Conservation (phyloP, 30 jellyfish, hydroid and myxozoan species). For the Catostylus mosaicus region DNA sequence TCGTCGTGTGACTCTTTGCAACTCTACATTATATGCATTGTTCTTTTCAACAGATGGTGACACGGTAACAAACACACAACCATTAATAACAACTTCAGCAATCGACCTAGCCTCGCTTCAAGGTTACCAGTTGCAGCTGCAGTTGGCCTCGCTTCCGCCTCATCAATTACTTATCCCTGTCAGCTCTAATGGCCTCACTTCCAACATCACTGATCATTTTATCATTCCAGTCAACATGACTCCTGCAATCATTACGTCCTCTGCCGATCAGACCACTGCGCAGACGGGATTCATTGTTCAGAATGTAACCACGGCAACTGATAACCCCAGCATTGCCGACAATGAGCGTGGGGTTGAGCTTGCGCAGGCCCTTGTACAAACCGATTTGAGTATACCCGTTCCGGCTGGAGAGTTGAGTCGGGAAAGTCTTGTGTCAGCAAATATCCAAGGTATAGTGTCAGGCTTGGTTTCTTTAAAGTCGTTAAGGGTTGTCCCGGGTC, state of each 20-base stretch:
- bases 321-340: constrained; percentile 20
- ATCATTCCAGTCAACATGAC: constrained; percentile 72
- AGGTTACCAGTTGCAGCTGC: constrained; percentile 72
- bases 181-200: constrained; percentile 44
- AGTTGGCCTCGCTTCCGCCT: constrained; percentile 69
- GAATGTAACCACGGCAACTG: constrained; percentile 47
- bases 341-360: constrained; percentile 57
- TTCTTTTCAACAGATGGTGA: constrained; percentile 69
- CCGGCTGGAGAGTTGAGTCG: constrained; percentile 64
- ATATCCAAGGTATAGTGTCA: constrained; percentile 78
- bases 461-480: not conserved
- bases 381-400: constrained; percentile 79
- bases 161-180: constrained; percentile 69
- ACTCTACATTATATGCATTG: too few species aligned
- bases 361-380: constrained; percentile 81
- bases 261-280: constrained; percentile 31
- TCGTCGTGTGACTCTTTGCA: too few species aligned
- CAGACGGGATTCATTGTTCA: constrained; percentile 73
- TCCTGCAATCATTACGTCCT: constrained; percentile 45
- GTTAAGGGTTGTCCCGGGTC: too few species aligned
- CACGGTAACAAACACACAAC: constrained; percentile 29
- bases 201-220: constrained; percentile 66
- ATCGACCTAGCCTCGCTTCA: constrained; percentile 64
- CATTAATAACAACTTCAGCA: constrained; percentile 53
- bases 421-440: constrained; percentile 61